Evolutionary conservation across 92 coral and sea anemone species (phyloP).

Genomic region (Porites divaricata): DNA sequence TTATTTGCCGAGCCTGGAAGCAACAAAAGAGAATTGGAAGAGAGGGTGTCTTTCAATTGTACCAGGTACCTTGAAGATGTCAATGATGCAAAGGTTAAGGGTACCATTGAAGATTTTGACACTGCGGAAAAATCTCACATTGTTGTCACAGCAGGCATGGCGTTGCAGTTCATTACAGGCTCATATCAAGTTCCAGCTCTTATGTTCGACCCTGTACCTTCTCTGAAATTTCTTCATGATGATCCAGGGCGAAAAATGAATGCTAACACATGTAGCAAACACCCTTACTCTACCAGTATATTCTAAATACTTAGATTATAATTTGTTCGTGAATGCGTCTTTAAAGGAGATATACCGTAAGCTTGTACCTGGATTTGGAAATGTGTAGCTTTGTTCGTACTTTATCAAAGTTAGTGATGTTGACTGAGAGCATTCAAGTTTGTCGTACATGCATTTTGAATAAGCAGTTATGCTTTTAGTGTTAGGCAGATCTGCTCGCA

Average conservation of each 20-base stretch:
- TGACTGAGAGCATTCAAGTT: slow-evolving; percentile 20
- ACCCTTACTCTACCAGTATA: slow-evolving; percentile 7
- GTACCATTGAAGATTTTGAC: no score
- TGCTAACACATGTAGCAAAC: slow-evolving; percentile 9
- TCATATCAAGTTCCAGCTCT: no score
- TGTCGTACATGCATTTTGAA: slow-evolving; percentile 15
- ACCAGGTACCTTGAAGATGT: slow-evolving; percentile 53
- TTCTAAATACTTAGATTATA: slow-evolving; percentile 32
- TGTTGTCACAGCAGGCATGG: no score
- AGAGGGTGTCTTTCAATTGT: slow-evolving; percentile 53
- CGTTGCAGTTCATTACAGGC: no score
- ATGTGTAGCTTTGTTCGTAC: slow-evolving; percentile 44
- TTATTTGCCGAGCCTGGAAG: slow-evolving; percentile 51
- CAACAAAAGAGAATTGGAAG: slow-evolving; percentile 61
- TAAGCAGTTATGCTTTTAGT: no score
- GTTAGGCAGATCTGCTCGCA: no score
- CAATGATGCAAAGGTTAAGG: slow-evolving; percentile 35
- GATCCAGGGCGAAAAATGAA: slow-evolving; percentile 57
- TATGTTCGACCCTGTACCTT: no score
- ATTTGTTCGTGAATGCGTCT: slow-evolving; percentile 47
- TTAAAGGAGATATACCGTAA: no score
- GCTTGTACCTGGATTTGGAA: no score
- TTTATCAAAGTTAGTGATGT: slow-evolving; percentile 12
- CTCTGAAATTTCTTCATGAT: no score
- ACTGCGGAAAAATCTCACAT: no score